A percentile compares a stretch with the other conserved stretches of the same genome.
Evolutionary conservation across 2,888 invertebrate species (phyloP).

Genomic region (Eugnorisma glareosa): DNA sequence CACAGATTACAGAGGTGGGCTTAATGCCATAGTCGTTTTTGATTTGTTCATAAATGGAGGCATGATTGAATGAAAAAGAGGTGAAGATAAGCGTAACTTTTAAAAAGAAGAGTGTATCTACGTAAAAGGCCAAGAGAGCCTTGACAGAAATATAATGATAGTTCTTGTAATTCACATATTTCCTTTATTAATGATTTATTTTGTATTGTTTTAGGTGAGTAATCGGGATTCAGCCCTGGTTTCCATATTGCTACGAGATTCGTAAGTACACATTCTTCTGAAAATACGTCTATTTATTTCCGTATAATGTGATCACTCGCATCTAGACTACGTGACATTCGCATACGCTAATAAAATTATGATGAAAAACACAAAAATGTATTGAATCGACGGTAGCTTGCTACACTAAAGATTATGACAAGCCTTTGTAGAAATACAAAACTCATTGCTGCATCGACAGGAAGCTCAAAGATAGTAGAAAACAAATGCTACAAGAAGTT

Average conservation of each 20-base stretch:
- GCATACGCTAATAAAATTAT: not conserved
- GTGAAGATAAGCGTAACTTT: not conserved
- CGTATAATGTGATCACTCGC: not conserved
- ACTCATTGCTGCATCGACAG: not conserved
- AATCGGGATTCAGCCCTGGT: not conserved
- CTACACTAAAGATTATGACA: not conserved
- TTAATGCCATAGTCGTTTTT: not conserved
- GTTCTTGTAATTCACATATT: not conserved
- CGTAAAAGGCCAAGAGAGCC: not conserved
- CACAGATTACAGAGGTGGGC: too few relatives aligned
- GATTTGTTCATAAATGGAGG: not conserved
- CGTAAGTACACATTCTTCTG: not conserved
- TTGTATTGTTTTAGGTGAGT: conserved; percentile 5
- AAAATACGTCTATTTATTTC: not conserved
- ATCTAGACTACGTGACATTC: not conserved
- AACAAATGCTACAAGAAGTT: conserved; percentile 21
- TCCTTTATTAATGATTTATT: not conserved
- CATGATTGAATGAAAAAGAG: not conserved
- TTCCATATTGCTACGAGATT: not conserved
- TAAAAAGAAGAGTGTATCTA: too few relatives aligned
- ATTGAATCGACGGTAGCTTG: not conserved
- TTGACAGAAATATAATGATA: not conserved
- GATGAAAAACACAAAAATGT: not conserved
- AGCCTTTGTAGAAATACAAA: not conserved
- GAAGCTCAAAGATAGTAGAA: not conserved